Base-by-base conservation (phyloP, 2,888 invertebrate genomes). In the Tanytarsus gracilentus region DNA sequence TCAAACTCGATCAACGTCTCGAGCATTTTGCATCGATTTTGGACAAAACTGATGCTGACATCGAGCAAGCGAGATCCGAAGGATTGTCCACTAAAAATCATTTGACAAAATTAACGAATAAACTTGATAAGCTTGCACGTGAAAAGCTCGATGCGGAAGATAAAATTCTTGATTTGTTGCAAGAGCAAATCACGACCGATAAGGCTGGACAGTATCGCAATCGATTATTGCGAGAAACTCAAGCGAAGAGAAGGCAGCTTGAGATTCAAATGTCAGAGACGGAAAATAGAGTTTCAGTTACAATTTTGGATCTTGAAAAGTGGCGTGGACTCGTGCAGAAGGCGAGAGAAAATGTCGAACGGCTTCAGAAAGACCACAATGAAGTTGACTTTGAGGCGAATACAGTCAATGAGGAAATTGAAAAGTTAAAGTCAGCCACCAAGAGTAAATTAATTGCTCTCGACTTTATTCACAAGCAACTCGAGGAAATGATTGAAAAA, bases 151-250 rank as follows among this genome's bases (percentile, higher is more conserved):
- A 76, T 39, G 64, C 84, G 50, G 88, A 90, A 68, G 82, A 84
- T 62, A 73, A 78, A 48, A 81, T 87, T 27, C 68, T 87, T 5
- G 69, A 71, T 18, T 77, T 80, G 62, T 72, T 88, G 1, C 84
- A 86, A 66, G 83, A 84, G 9, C 82, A 84, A 66, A 69, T 84
- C 4, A 77, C 83, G 4, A 81, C 82, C 44, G 84, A 86, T 65
- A 87, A 86, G 67, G 81, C 83, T 0, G 79, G 83, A 4, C 72
- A 81, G 69, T 72, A 70, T 62, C 68, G 73, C 6, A 62, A 71
- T 18, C 78, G 77, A 67, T 64, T 75, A 5, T 65, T 79, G 4
- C 69, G 71, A 11, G 73, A 76, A 25, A 64, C 71, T 0, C 78
- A 77, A 63, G 75, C 76, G 27, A 69, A 70, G 40, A 73, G 77